Conservation (phyloP, 1,140 invertebrate species). For the Heliconius himera region DNA sequence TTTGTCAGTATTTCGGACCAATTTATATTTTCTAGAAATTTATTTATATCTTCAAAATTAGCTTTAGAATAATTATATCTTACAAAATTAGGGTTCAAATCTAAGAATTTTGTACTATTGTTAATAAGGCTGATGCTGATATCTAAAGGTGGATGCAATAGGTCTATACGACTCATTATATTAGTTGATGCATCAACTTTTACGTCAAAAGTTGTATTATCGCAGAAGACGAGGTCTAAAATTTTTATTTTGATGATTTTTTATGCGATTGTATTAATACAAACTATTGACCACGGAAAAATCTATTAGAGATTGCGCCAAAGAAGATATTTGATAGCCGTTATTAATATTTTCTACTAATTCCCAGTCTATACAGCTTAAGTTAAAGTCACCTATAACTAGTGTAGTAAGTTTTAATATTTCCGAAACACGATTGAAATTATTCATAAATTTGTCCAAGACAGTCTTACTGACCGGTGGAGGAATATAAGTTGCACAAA, state of each 20-base stretch:
- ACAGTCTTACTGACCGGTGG: too few relatives aligned
- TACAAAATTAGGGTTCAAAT: too few relatives aligned
- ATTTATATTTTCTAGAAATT: not conserved
- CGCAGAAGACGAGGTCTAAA: not conserved
- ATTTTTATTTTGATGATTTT: not conserved
- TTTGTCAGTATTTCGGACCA: not conserved
- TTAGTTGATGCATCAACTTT: not conserved
- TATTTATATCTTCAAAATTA: too few relatives aligned
- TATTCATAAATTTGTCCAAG: too few relatives aligned
- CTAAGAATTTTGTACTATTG: too few relatives aligned
- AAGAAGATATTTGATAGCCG: not conserved
- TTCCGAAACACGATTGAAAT: too few relatives aligned
- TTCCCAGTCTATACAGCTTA: too few relatives aligned
- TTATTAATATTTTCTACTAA: not conserved
- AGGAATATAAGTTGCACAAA: too few relatives aligned
- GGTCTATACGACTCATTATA: not conserved
- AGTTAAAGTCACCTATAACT: not conserved
- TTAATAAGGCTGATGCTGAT: too few relatives aligned
- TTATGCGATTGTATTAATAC: not conserved
- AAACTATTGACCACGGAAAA: not conserved
- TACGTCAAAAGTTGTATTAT: not conserved
- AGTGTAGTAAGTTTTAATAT: not conserved
- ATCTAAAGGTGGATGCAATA: not conserved
- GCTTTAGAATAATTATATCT: too few relatives aligned
- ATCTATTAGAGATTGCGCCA: slow-evolving; percentile 3